Conservation (phyloP, 2,113 vertebrate species). For the Atractosteus spatula region DNA sequence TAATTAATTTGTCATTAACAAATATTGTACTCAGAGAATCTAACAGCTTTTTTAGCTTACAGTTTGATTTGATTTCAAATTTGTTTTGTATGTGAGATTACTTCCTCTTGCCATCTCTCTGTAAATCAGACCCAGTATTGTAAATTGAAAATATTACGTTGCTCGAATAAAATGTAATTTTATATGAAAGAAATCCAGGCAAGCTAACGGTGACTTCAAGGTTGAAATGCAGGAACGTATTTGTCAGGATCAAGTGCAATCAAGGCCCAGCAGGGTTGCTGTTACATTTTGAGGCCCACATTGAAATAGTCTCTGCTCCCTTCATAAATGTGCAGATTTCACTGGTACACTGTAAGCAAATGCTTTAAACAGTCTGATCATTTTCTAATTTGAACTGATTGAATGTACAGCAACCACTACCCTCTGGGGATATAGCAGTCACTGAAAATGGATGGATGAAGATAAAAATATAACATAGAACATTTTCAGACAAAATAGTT, state of each 20-base stretch:
- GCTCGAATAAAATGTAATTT: slow-evolving; percentile 3
- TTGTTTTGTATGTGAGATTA: no score
- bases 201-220: neutral
- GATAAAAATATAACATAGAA: no score
- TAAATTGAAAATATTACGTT: slow-evolving; percentile 7
- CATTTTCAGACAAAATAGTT: no score
- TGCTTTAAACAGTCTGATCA: neutral
- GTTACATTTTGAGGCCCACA: neutral
- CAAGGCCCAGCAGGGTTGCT: neutral
- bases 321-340: neutral
- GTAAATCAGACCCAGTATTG: neutral
- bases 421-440: no score
- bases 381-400: slow-evolving; percentile 5
- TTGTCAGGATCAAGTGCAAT: slow-evolving; percentile 8
- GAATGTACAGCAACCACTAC: neutral
- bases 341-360: neutral
- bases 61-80: no score
- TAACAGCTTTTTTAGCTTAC: no score
- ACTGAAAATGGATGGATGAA: no score
- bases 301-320: neutral
- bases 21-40: no score
- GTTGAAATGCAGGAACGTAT: neutral
- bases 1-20: no score
- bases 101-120: neutral
- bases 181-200: slow-evolving; percentile 7